Percentiles rank a stretch among this genome's conserved stretches.
phyloP scores from a whole-genome alignment of 2,888 invertebrate species.

The Conistra vaccinii region DNA sequence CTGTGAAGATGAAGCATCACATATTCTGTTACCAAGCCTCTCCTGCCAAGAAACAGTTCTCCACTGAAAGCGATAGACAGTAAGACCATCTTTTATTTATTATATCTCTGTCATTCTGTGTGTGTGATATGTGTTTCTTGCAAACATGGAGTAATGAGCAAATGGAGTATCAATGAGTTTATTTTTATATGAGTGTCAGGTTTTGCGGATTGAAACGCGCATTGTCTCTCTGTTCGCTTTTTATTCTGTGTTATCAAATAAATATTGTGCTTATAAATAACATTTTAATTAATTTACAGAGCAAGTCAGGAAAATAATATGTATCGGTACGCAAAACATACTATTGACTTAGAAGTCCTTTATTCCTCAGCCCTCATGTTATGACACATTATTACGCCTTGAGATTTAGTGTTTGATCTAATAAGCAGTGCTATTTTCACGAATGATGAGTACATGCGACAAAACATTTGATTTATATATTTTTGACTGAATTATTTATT shows the following conservation, averaged over 20 bases:
- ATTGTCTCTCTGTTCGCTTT: constrained; percentile 34
- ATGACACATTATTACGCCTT: constrained; percentile 49
- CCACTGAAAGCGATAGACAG: constrained; percentile 93
- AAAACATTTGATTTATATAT: constrained; percentile 21
- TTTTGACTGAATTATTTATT: constrained; percentile 7
- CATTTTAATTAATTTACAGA: constrained; percentile 83
- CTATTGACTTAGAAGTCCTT: constrained; percentile 63
- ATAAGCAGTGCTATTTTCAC: constrained; percentile 32
- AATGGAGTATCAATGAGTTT: constrained; percentile 14
- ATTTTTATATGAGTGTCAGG: neutral
- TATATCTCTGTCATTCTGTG: constrained; percentile 8
- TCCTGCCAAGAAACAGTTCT: constrained; percentile 95
- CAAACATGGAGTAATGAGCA: constrained; percentile 36
- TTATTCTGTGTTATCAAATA: constrained; percentile 43
- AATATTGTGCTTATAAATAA: constrained; percentile 57
- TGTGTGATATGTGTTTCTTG: constrained; percentile 46
- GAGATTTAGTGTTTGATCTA: constrained; percentile 46
- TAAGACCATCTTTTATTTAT: constrained; percentile 73
- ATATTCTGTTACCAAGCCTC: constrained; percentile 97
- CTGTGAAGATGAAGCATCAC: constrained; percentile 96
- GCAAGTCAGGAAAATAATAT: constrained; percentile 89
- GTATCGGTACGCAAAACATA: constrained; percentile 83
- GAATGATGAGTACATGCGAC: constrained; percentile 16
- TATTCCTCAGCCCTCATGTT: constrained; percentile 52
- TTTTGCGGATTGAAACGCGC: neutral